Conservation (phyloP, 2,113 vertebrate species). For the Nymphicus hollandicus region DNA sequence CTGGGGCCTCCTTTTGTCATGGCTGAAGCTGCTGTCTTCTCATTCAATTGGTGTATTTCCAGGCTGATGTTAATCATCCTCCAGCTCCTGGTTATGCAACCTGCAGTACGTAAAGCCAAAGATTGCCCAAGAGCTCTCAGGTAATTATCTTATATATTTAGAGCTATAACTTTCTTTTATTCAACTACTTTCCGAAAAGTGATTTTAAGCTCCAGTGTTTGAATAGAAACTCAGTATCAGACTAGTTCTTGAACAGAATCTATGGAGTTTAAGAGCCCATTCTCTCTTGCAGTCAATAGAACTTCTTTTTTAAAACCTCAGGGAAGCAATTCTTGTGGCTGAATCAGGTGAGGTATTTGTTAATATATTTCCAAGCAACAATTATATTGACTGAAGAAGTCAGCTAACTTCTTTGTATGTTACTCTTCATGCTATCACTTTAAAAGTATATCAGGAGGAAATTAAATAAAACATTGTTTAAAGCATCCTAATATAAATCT, state of each 20-base stretch:
- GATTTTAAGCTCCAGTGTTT: neutral
- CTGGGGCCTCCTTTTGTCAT: neutral
- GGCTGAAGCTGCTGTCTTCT: neutral
- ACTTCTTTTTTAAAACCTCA: conserved; percentile 23
- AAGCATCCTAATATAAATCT: neutral
- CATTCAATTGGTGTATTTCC: neutral
- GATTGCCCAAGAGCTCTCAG: neutral
- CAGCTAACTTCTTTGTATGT: neutral
- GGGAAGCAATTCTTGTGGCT: neutral
- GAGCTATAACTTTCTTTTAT: conserved; percentile 1
- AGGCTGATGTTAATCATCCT: neutral
- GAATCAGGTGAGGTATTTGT: neutral
- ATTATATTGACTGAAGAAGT: neutral
- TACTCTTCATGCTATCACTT: neutral
- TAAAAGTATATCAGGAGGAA: neutral
- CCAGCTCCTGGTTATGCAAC: neutral
- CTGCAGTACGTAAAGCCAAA: neutral
- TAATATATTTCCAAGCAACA: neutral
- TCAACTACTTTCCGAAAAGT: conserved; percentile 5
- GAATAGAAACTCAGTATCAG: neutral
- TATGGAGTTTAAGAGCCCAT: neutral
- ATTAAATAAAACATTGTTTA: neutral
- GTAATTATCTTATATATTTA: conserved; percentile 3
- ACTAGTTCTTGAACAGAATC: neutral
- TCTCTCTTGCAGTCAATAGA: neutral